A percentile compares a stretch with the other conserved stretches of the same genome.
Conservation (phyloP, 1,140 invertebrate genomes). For the Drosophila suzukii region DNA sequence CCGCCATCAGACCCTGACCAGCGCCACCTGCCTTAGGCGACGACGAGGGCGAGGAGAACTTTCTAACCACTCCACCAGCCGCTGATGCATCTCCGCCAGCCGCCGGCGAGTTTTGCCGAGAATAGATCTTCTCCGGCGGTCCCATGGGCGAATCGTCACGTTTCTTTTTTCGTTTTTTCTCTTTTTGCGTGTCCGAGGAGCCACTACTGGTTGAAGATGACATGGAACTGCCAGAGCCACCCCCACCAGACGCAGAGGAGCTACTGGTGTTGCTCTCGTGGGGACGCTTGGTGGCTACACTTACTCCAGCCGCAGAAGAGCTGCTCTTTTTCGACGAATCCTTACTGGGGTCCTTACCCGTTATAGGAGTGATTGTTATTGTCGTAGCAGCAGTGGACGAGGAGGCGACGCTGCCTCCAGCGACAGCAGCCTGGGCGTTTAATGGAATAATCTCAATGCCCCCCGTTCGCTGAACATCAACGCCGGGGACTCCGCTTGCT, state of each 20-base stretch:
- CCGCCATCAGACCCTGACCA: conserved; percentile 46
- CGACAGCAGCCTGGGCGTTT: conserved; percentile 37
- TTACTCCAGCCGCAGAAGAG: conserved; percentile 23
- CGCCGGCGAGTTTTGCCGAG: conserved; percentile 77
- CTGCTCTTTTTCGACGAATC: conserved; percentile 50
- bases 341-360: conserved; percentile 66
- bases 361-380: conserved; percentile 93
- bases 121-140: conserved; percentile 90
- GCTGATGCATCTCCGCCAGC: conserved; percentile 75
- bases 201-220: conserved; percentile 80
- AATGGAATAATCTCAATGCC: conserved; percentile 87
- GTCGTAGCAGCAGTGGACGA: conserved; percentile 67
- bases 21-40: conserved; percentile 86
- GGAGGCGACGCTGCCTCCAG: not conserved
- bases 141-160: conserved; percentile 92
- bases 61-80: conserved; percentile 58
- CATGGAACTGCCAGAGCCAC: conserved; percentile 18
- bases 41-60: conserved; percentile 84
- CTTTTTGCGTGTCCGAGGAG: conserved; percentile 86
- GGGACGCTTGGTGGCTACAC: conserved; percentile 44
- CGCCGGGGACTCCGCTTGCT: conserved; percentile 1
- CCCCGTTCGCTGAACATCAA: conserved; percentile 73
- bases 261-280: conserved; percentile 47
- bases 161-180: conserved; percentile 92
- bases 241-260: conserved; percentile 17